Base-by-base conservation (phyloP, 2,113 vertebrate genomes). In the Lynx canadensis region DNA sequence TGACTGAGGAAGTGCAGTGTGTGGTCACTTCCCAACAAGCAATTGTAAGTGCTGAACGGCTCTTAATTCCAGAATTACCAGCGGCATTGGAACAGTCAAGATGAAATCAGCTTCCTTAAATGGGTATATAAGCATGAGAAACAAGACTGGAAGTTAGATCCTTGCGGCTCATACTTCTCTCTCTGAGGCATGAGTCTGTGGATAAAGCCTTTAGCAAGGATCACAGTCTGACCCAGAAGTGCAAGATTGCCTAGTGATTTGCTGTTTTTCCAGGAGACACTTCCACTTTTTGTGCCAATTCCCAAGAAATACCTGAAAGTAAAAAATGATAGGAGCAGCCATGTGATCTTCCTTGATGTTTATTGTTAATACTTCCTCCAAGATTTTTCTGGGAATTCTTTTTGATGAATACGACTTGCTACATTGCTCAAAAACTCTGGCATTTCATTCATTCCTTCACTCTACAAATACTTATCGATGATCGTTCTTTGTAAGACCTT, bases 31-130 rank as follows among this genome's bases (percentile, higher is more conserved):
- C 29, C 66, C 86, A 91, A 60, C 74, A 87, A 96, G 45, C 36
- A 50, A 60, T 71, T 50, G 76, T 82, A 83, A 52, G 45, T 89
- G 89, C 45, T 66, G 74, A 82, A 50, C 2, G 7, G 50, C 57
- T 92, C 36, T 85, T 85, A 63, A 96, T 96, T 95, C 76, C 81
- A 63, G 71, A 65, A 83, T 82, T 66, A 74, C 36, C 74, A 50
- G 83, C 21, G 5, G 60, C 27, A n/a, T 11, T 16, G n/a, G 92
- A 66, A 69, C 25, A 66, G 50, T 55, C 19, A 27, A 41, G 7
- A 48, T 83, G 12, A 41, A 96, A 92, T 95, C 18, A 12, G 5
- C n/a, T 50, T 85, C 71, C 84, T 95, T 94, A 69, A 48, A 25
- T 38, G 81, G 66, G 41, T 89, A 27, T 82, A 81, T 95, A 55